Base-by-base conservation (phyloP, 2,113 vertebrate genomes). In the human region DNA sequence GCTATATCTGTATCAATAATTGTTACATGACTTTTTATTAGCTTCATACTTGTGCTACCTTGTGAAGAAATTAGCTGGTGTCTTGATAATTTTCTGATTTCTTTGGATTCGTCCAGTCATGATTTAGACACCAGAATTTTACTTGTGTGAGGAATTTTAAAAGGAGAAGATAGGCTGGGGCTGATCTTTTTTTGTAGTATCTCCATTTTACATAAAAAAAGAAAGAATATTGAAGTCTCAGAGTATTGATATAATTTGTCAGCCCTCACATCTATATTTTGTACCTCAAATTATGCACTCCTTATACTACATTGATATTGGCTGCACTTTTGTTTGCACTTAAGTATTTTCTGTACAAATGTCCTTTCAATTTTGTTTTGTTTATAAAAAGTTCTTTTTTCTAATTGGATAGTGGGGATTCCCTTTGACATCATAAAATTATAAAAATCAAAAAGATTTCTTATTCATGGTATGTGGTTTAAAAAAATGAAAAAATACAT, bases 11-110 rank as follows among this genome's bases (percentile, higher is more conserved):
- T 43, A 76, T 27, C 13, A 45, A 3, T 93, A 84, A 93, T 35
- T 89, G 38, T 55, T 73, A 52, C 40, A 78, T 23, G 1, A 80
- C 5, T 55, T 72, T 86, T 57, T 89, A 7, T 52, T 61, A 92
- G 76, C 43, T 81, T 89, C 11, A 45, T 32, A 20, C 32, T 72
- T 50, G 6, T 10, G 10, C 10, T 48, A 38, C 6, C 2, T 61
- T 73, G 32, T 0, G 2, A 38, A 86, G 72, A 86, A 81, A 82
- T 92, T 18, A 81, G 22, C 20, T 93, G 14, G 32, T n/a, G 9
- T 32, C 18, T 59, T 87, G 27, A 73, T 20, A 88, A 88, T 85
- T 90, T 93, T 87, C 78, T 96, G 35, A 72, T 72, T 82, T 59
- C 8, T 45, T 75, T 90, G 18, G 23, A 40, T 25, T 66, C n/a